Conservation (phyloP, 2,888 invertebrate genomes). For the Caenorhabditis sp. region DNA sequence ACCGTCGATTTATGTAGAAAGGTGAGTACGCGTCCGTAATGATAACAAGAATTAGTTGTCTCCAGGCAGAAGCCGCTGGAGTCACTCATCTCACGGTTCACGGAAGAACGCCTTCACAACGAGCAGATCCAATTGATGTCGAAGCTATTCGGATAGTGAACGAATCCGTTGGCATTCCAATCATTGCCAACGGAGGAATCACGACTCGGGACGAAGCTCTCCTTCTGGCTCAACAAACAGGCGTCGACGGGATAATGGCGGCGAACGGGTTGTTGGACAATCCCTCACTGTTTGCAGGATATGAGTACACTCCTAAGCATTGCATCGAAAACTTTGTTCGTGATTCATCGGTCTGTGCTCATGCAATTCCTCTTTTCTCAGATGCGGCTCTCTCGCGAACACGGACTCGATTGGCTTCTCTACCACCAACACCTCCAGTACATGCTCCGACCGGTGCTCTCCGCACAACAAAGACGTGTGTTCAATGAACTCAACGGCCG, state of each 20-base stretch:
- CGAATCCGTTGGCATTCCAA: conserved; percentile 83
- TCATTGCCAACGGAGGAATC: conserved; percentile 94
- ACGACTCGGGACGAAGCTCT: conserved; percentile 86
- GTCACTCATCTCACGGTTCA: conserved; percentile 89
- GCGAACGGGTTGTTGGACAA: conserved; percentile 92
- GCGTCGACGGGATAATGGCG: conserved; percentile 89
- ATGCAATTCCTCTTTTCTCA: conserved; percentile 9
- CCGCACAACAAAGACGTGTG: conserved; percentile 84
- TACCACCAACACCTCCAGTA: conserved; percentile 97
- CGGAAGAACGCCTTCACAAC: conserved; percentile 88
- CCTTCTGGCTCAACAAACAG: conserved; percentile 84
- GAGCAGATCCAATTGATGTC: conserved; percentile 85
- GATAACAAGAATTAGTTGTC: no score
- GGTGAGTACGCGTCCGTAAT: no score
- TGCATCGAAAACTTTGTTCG: conserved; percentile 88
- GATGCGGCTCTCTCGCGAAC: conserved; percentile 80
- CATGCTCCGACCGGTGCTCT: conserved; percentile 90
- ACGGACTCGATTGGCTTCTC: conserved; percentile 86
- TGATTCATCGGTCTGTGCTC: conserved; percentile 1
- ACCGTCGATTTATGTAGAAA: conserved; percentile 85
- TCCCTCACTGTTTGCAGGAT: conserved; percentile 90
- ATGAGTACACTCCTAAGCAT: conserved; percentile 84
- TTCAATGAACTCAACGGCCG: conserved; percentile 68
- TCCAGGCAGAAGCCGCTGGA: conserved; percentile 69
- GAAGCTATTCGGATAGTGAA: conserved; percentile 86